Base-by-base conservation (phyloP, 2,888 invertebrate genomes). In the Sphaeridia pumilis region DNA sequence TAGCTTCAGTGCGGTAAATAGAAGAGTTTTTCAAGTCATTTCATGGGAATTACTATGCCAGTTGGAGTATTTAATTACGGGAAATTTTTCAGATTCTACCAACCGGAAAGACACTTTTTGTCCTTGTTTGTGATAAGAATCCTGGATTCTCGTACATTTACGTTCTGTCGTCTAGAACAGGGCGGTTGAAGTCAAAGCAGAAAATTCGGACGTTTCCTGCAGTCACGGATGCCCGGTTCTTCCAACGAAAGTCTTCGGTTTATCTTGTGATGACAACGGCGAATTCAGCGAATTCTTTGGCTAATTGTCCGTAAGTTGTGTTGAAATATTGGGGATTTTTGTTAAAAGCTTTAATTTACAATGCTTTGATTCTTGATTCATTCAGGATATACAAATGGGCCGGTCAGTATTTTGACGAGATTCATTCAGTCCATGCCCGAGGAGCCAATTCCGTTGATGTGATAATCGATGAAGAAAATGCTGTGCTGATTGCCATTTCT, bases 341-440 rank as follows among this genome's bases (percentile, higher is more conserved):
- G n/a, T n/a, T n/a, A n/a, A n/a, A n/a, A n/a, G n/a, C n/a, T n/a
- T n/a, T n/a, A n/a, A n/a, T n/a, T n/a, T n/a, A n/a, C n/a, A 38
- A 38, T 14, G 5, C 5, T 44, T 24, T 44, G 5, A 26, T 49
- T 4, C 3, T 3, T 3, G 28, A 22, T 22, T 36, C 21, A 34
- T 49, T 3, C 36, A 63, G 63, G 21, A 31, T 64, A 20, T 64
- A 52, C 34, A 56, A 57, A 17, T 64, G 64, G 64, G 54, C 56
- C n/a, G 57, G 52, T 7, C 58, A 62, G 0, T 59, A 64, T 43
- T 59, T 64, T 58, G 64, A 64, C 50, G 61, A 62, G 54, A 61
- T 63, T 26, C 62, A 64, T 52, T 49, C 52, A n/a, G 49, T 64
- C 38, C 60, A 61, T 46, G 59, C 62, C 0, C 48, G 61, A 36